These are phyloP conservation scores for Atethmia centrago DNA, from an alignment of 2,888 invertebrate genomes.

Conservation along the genomic window DNA sequence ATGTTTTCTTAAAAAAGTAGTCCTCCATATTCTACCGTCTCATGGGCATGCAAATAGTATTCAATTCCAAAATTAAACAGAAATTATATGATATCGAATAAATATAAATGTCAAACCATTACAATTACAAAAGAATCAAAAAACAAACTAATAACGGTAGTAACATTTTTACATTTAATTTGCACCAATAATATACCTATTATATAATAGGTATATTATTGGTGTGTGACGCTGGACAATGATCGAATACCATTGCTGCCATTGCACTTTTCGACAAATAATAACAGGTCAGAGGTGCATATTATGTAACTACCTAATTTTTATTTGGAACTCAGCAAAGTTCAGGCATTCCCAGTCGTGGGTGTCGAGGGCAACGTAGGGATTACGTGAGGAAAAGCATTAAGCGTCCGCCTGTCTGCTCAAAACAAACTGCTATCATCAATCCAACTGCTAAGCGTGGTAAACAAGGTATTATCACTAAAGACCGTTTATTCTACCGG, in stretches of 20 bases:
- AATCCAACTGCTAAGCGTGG: not conserved
- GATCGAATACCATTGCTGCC: conserved; percentile 10
- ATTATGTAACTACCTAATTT: not conserved
- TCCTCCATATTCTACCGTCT: no score
- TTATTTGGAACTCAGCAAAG: not conserved
- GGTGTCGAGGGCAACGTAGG: not conserved
- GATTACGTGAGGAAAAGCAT: conserved; percentile 7
- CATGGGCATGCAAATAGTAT: no score
- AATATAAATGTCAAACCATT: no score
- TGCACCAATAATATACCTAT: no score
- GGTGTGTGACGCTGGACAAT: not conserved
- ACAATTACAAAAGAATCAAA: no score
- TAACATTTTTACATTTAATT: no score
- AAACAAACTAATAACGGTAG: no score
- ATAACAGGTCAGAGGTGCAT: not conserved
- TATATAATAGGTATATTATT: no score
- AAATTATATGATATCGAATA: no score
- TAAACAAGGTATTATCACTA: not conserved
- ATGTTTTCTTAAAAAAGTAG: no score
- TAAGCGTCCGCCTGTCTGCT: not conserved
- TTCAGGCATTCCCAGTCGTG: not conserved
- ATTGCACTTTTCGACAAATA: conserved; percentile 10
- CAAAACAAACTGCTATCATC: conserved; percentile 11
- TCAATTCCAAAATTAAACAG: no score
- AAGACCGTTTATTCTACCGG: not conserved